Evolutionary conservation across 2,888 invertebrate genomes (phyloP).

Genomic region (Acrobasis suavella): DNA sequence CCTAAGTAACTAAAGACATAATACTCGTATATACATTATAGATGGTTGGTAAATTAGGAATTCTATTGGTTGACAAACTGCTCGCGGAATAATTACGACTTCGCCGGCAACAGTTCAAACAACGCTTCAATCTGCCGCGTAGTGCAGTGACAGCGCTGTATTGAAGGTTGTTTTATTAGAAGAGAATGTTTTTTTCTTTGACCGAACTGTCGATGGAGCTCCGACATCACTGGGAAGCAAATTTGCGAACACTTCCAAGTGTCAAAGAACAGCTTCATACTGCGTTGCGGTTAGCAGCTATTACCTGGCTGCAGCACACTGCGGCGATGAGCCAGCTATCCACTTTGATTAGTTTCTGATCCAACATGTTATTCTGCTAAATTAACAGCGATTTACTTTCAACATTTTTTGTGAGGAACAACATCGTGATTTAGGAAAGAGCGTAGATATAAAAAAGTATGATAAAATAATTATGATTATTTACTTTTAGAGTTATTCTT

Average conservation of each 20-base stretch:
- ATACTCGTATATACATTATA: no score
- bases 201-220: constrained; percentile 15
- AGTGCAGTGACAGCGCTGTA: no score
- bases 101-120: constrained; percentile 67
- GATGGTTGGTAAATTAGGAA: no score
- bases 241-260: constrained; percentile 59
- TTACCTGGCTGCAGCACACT: constrained; percentile 61
- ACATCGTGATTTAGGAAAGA: neutral
- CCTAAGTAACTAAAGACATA: no score
- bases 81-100: constrained; percentile 78
- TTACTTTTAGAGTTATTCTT: no score
- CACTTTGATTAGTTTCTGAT: constrained; percentile 56
- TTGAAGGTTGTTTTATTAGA: no score
- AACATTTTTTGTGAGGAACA: neutral
- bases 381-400: constrained; percentile 1
- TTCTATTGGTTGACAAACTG: constrained; percentile 82
- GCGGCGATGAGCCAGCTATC: constrained; percentile 47
- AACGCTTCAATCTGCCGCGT: no score
- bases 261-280: constrained; percentile 69
- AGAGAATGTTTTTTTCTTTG: neutral
- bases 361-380: constrained; percentile 27
- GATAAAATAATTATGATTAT: no score
- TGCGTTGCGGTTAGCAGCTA: constrained; percentile 58
- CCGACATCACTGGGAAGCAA: constrained; percentile 34
- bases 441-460: no score